Evolutionary conservation across 2,888 invertebrate genomes (phyloP), one percentile per base, ranked within the genome.

Genomic region (Pherbina coryleti): DNA sequence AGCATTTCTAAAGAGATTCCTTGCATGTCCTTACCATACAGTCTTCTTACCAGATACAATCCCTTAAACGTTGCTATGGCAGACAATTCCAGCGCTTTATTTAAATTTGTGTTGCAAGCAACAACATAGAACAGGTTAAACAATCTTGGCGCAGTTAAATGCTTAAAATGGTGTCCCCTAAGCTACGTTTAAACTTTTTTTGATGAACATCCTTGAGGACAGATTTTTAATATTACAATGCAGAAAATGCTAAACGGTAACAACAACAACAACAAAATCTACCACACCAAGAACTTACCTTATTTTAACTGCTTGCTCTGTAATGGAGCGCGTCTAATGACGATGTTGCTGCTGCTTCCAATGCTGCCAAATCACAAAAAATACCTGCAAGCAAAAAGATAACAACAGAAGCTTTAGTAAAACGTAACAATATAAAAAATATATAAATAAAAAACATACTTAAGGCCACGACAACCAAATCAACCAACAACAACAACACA

Each of bases 381-480:
- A 78, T 78, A 78, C 75, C 78, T 78, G 78, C 78, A 78, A 71
- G 78, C 78, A 57, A 72, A 57, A 55, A 77, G 60, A 78, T 44
- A 78, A 73, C 73, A 37, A 66, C 67, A 57, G 55, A 57, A 72
- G 57, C 57, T 72, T 34, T 25, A 25, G 55, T 37, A 22, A 19
- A 57, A 19, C 5, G 37, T 9, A 22, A 22, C 34, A 57, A 62
- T 44, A 34, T n/a, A 49, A 71, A 3, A 14, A 7, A 22, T 31
- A 31, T 31, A 31, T 64, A 31, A 64, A 31, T 34, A 31, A 31
- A 11, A 31, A 64, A n/a, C 7, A 69, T n/a, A 60, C 72, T 17
- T 25, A 60, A n/a, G 25, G 4, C 22, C 19, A 71, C 51, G n/a
- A 67, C 31, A 55, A 7, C 25, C 1, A n/a, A 55, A 7, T 2